Evolutionary conservation across 2,113 vertebrate genomes (phyloP).

Genomic region (Gasterosteus nipponicus): DNA sequence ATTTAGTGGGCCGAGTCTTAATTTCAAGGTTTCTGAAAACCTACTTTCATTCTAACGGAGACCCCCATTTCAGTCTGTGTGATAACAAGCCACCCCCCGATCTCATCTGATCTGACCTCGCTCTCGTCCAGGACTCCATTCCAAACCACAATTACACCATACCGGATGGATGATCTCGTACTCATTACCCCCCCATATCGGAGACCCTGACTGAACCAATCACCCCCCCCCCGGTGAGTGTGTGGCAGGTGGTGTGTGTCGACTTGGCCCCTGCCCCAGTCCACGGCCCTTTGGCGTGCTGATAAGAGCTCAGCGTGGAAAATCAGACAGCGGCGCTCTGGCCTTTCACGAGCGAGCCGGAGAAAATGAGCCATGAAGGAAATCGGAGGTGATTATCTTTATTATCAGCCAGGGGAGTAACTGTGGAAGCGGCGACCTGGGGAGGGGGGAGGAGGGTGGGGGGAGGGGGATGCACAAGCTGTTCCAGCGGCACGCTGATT

Average conservation of each 20-base stretch:
- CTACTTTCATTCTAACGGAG: constrained; percentile 12
- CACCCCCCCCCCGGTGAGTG: constrained; percentile 56
- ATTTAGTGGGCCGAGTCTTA: constrained; percentile 3
- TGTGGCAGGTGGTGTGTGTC: constrained; percentile 70
- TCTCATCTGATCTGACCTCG: constrained; percentile 62
- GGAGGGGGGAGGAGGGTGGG: not conserved
- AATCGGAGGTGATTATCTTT: constrained; percentile 81
- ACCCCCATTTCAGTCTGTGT: constrained; percentile 21
- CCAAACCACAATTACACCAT: constrained; percentile 60
- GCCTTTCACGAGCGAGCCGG: constrained; percentile 67
- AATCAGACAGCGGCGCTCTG: constrained; percentile 70
- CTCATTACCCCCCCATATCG: constrained; percentile 62
- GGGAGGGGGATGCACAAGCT: constrained; percentile 56
- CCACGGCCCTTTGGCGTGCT: constrained; percentile 35
- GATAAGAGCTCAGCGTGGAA: constrained; percentile 69
- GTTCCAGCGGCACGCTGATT: constrained; percentile 72
- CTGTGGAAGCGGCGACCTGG: constrained; percentile 67
- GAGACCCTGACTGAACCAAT: constrained; percentile 59
- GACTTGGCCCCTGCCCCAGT: constrained; percentile 43
- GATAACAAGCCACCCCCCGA: constrained; percentile 57
- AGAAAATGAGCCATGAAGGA: constrained; percentile 79
- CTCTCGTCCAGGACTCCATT: constrained; percentile 42
- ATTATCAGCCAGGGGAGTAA: constrained; percentile 78
- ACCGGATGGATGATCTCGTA: constrained; percentile 60
- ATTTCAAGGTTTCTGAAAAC: constrained; percentile 37